Evolutionary conservation across 2,888 invertebrate species (phyloP).

Genomic region (Plusia festucae): DNA sequence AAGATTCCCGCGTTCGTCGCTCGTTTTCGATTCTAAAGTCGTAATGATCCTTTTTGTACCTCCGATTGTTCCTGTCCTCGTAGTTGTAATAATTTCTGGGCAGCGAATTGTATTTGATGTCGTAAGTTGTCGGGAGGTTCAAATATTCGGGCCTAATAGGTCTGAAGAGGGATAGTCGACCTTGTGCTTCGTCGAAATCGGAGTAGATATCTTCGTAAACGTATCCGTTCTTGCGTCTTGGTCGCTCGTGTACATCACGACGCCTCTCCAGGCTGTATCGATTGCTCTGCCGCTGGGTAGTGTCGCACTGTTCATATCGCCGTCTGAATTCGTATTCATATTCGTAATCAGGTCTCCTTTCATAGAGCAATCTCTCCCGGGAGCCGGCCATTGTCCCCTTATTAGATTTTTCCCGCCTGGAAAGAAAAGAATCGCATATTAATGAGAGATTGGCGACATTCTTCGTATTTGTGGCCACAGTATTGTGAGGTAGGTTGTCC

Average conservation of each 20-base stretch:
- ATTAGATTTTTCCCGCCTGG: constrained; percentile 72
- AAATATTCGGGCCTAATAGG: constrained; percentile 86
- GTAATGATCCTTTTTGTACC: constrained; percentile 82
- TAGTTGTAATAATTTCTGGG: constrained; percentile 82
- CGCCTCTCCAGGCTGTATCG: constrained; percentile 69
- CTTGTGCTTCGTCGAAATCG: constrained; percentile 86
- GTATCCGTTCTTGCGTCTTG: constrained; percentile 82
- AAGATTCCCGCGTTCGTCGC: constrained; percentile 69
- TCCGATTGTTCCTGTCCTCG: constrained; percentile 72
- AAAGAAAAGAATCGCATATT: constrained; percentile 72
- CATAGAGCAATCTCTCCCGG: constrained; percentile 81
- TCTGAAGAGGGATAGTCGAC: constrained; percentile 82
- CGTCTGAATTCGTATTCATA: constrained; percentile 73
- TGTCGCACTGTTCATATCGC: constrained; percentile 67
- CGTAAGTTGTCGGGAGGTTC: constrained; percentile 80
- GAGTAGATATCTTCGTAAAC: constrained; percentile 88
- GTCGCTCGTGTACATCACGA: constrained; percentile 63
- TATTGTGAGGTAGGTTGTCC: constrained; percentile 34
- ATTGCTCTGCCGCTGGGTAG: constrained; percentile 57
- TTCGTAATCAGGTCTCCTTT: constrained; percentile 76
- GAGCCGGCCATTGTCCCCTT: constrained; percentile 82
- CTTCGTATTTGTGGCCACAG: constrained; percentile 55
- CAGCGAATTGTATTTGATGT: constrained; percentile 82
- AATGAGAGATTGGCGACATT: constrained; percentile 58
- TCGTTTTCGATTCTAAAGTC: constrained; percentile 84